Percentiles rank a stretch among this genome's conserved stretches.
Conservation (phyloP, 2,113 vertebrate species). For the Oostethus manadensis region DNA sequence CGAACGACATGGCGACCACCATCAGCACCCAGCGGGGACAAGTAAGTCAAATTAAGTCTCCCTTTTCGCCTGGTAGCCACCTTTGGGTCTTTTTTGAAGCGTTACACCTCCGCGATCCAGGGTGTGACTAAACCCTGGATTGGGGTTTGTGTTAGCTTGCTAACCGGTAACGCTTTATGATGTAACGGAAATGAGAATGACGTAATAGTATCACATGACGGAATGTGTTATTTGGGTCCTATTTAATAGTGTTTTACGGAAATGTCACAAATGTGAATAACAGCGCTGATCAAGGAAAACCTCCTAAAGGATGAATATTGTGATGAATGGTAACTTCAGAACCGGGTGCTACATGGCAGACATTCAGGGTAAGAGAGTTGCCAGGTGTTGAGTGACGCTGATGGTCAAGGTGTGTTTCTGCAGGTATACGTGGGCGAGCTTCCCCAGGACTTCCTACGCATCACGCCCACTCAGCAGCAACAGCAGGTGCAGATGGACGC, state of each 20-base stretch:
- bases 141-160: no score
- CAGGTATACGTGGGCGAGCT: slow-evolving; percentile 94
- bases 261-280: no score
- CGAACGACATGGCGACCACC: slow-evolving; percentile 59
- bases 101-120: neutral
- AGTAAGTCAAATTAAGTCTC: slow-evolving; percentile 27
- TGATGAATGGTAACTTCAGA: neutral
- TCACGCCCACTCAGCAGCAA: slow-evolving; percentile 89
- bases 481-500: slow-evolving; percentile 93
- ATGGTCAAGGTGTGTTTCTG: neutral
- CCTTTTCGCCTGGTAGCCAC: neutral
- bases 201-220: no score
- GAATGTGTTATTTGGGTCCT: no score
- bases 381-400: neutral
- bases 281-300: neutral
- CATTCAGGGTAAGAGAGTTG: neutral
- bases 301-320: neutral
- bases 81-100: no score
- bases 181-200: no score
- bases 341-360: neutral
- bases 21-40: slow-evolving; percentile 71
- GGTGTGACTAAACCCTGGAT: no score
- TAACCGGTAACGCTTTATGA: no score
- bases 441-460: slow-evolving; percentile 92
- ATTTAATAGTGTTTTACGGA: no score